Evolutionary conservation across 2,888 invertebrate species (phyloP).

Genomic region (Drosophila picticornis): DNA sequence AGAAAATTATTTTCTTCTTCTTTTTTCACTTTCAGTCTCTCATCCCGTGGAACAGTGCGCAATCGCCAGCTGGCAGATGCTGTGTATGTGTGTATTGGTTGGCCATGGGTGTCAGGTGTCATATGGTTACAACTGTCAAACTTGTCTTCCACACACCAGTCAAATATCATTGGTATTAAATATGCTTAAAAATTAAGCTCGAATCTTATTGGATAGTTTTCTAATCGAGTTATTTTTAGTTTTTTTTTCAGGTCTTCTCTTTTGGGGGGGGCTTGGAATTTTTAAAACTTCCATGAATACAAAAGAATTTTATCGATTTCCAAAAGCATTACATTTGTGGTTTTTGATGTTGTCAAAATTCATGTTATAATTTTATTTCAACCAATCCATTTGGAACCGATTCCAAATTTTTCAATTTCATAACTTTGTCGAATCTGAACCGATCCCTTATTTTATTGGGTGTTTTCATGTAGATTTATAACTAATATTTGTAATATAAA

Average conservation of each 20-base stretch:
- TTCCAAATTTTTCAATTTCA: neutral
- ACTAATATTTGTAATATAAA: neutral
- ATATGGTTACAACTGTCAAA: slow-evolving; percentile 42
- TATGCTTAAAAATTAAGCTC: neutral
- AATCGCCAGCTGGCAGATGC: slow-evolving; percentile 49
- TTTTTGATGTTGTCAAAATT: neutral
- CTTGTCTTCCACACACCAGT: slow-evolving; percentile 10
- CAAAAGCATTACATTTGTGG: neutral
- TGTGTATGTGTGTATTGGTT: slow-evolving; percentile 62
- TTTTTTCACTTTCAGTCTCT: slow-evolving; percentile 13
- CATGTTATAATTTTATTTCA: neutral
- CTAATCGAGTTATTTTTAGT: neutral
- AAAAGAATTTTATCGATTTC: neutral
- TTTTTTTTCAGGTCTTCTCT: neutral
- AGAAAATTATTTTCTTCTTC: slow-evolving; percentile 56
- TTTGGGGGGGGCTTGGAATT: neutral
- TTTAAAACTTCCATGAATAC: neutral
- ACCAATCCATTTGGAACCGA: neutral
- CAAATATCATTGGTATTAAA: neutral
- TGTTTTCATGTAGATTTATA: neutral
- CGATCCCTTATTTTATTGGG: neutral
- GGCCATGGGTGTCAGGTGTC: slow-evolving; percentile 40
- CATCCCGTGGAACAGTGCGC: slow-evolving; percentile 41
- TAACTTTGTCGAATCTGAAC: neutral
- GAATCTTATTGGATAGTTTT: neutral